Evolutionary conservation across 2,888 invertebrate genomes (phyloP).

Genomic region (Rugalucina vietnamica): DNA sequence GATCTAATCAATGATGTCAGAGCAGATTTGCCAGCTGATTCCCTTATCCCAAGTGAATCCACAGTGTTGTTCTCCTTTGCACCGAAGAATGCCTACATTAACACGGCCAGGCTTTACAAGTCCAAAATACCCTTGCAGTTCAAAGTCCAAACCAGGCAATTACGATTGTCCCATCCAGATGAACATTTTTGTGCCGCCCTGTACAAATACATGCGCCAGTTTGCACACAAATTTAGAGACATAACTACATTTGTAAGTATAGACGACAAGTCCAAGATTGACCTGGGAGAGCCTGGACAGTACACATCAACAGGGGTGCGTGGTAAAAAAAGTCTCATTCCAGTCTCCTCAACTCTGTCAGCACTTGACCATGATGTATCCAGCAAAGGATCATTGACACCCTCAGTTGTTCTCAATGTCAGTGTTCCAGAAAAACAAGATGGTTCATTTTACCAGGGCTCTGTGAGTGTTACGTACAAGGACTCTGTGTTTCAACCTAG

Average conservation of each 20-base stretch:
- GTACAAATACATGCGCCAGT: constrained; percentile 29
- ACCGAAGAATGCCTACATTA: constrained; percentile 37
- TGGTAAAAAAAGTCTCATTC: constrained; percentile 59
- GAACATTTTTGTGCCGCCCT: constrained; percentile 34
- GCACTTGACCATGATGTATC: constrained; percentile 57
- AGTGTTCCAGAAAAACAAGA: constrained; percentile 43
- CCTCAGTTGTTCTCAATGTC: constrained; percentile 50
- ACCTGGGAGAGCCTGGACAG: constrained; percentile 56
- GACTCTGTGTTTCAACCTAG: constrained; percentile 53
- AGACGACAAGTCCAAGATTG: constrained; percentile 59
- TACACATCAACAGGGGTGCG: constrained; percentile 48
- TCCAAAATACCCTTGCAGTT: constrained; percentile 17
- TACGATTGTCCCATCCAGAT: constrained; percentile 21
- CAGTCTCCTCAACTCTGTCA: constrained; percentile 21
- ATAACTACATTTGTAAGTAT: constrained; percentile 33
- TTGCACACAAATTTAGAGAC: constrained; percentile 24
- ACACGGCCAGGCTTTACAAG: constrained; percentile 26
- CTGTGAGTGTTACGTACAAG: constrained; percentile 48
- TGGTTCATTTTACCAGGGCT: constrained; percentile 53
- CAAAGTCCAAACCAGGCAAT: constrained; percentile 34
- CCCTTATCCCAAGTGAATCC: constrained; percentile 43
- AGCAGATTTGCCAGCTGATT: constrained; percentile 9
- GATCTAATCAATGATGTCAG: constrained; percentile 37
- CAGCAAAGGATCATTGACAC: constrained; percentile 57
- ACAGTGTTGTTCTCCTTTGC: constrained; percentile 47